Percentiles rank a stretch among this genome's conserved stretches.
phyloP scores from a whole-genome alignment of 2,113 vertebrate species.

The Muntiacus reevesi region DNA sequence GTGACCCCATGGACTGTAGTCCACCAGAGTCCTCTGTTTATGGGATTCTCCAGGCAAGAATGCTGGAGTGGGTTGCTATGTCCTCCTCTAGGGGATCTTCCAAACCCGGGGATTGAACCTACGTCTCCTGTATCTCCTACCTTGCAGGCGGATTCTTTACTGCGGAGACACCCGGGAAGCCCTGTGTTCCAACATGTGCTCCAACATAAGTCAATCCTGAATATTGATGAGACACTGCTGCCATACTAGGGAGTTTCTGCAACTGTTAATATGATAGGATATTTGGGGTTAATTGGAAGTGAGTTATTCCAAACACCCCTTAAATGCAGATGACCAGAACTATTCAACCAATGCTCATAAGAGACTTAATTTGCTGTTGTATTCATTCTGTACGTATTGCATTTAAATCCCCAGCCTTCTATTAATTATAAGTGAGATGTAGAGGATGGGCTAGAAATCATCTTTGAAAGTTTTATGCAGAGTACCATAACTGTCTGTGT shows the following conservation, averaged over 20 bases:
- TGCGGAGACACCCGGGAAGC: not conserved
- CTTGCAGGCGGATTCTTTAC: not conserved
- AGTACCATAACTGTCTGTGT: not conserved
- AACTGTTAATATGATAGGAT: slow-evolving; percentile 2
- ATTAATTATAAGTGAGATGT: slow-evolving; percentile 26
- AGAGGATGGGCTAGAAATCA: not conserved
- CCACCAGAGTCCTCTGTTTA: not conserved
- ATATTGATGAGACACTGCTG: not conserved
- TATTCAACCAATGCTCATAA: not conserved
- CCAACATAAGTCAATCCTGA: not conserved
- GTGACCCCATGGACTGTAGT: not conserved
- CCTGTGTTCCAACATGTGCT: not conserved
- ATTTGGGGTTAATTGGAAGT: not conserved
- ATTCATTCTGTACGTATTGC: slow-evolving; percentile 29
- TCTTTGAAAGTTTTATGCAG: not conserved
- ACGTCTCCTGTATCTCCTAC: not conserved
- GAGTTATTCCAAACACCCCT: not conserved
- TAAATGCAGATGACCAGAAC: slow-evolving; percentile 26
- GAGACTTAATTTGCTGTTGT: slow-evolving; percentile 34
- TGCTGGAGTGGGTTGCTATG: not conserved
- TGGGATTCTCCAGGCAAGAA: not conserved
- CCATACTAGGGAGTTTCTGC: not conserved
- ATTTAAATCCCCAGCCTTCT: not conserved
- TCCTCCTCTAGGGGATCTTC: not conserved
- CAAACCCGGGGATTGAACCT: not conserved